Conservation (phyloP, 2,113 vertebrate genomes). For the Nibea coibor region DNA sequence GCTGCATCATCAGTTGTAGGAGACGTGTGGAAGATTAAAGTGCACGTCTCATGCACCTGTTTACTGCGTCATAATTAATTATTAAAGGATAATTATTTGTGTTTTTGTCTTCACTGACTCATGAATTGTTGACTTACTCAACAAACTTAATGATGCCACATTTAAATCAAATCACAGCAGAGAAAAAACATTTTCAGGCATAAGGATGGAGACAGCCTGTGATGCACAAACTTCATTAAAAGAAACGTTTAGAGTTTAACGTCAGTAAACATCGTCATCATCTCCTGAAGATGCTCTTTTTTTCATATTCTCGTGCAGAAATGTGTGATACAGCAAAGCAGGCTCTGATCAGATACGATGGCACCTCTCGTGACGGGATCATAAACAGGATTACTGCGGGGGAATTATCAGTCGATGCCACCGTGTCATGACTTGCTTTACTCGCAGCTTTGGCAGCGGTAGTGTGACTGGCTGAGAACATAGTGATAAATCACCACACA, state of each 20-base stretch:
- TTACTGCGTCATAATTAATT: background rate
- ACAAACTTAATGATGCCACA: no score
- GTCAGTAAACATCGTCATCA: background rate
- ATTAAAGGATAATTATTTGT: background rate
- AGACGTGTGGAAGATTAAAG: background rate
- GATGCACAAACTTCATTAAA: background rate
- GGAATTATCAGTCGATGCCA: background rate
- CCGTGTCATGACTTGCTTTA: background rate
- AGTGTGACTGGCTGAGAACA: background rate
- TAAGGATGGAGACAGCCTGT: background rate
- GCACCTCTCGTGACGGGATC: background rate
- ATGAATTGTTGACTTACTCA: background rate
- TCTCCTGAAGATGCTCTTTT: background rate
- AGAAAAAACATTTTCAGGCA: no score
- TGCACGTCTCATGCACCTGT: background rate
- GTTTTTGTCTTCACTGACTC: background rate
- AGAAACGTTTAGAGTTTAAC: background rate
- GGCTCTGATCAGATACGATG: background rate
- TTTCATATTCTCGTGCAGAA: background rate
- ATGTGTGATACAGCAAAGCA: no score
- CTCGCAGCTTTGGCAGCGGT: constrained; percentile 1
- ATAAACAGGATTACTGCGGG: background rate
- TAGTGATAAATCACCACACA: constrained; percentile 22
- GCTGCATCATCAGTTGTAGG: background rate
- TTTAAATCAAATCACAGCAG: no score